These are phyloP conservation scores for Paguma larvata DNA, from an alignment of 2,797 vertebrate genomes.

Conservation along the genomic window DNA sequence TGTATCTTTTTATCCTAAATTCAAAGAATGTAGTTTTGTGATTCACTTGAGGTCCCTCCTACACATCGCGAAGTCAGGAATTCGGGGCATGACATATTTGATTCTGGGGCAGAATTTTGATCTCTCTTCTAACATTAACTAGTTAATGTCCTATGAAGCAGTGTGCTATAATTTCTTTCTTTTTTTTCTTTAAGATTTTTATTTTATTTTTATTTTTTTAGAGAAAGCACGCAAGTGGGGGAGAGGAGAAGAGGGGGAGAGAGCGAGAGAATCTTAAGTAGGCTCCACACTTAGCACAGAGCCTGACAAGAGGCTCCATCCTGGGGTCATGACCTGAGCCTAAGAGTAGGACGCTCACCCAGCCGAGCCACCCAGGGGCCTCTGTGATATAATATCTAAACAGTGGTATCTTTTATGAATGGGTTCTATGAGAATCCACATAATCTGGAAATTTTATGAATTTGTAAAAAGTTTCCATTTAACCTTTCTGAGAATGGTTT, in stretches of 20 bases:
- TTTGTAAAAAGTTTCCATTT: background rate
- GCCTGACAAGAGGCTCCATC: no score
- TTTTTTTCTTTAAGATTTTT: no score
- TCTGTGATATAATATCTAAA: background rate
- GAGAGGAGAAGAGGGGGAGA: no score
- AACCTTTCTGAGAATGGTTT: background rate
- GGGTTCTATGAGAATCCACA: background rate
- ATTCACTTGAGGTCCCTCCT: background rate
- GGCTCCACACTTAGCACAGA: no score
- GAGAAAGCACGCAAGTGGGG: no score
- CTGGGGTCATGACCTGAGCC: no score
- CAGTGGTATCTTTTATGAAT: background rate
- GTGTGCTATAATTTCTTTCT: background rate
- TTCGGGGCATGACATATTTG: background rate
- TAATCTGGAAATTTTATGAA: background rate
- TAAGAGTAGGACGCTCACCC: no score
- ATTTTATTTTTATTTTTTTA: no score
- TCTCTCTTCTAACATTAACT: background rate
- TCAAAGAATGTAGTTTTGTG: background rate
- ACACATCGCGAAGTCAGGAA: background rate
- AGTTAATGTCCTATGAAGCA: background rate
- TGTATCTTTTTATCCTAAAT: background rate
- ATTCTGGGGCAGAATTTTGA: background rate
- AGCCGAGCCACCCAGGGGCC: no score
- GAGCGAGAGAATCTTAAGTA: no score